Conservation (phyloP, 2,888 invertebrate genomes). For the Camptogramma bilineatum region DNA sequence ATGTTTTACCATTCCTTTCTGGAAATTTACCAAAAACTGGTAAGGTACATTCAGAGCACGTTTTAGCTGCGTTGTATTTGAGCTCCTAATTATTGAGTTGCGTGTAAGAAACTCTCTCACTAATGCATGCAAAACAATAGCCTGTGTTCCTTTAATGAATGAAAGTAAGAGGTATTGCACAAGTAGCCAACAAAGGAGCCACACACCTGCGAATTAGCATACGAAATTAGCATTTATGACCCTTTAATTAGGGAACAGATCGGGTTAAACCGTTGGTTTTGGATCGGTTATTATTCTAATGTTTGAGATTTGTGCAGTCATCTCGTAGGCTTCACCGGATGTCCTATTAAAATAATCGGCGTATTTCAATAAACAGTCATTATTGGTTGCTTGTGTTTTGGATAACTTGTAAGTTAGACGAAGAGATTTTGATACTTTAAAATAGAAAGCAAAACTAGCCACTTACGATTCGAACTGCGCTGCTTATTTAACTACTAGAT, state of each 20-base stretch:
- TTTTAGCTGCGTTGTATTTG: constrained; percentile 34
- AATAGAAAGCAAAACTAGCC: background rate
- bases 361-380: constrained; percentile 79
- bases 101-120: constrained; percentile 44
- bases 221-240: constrained; percentile 60
- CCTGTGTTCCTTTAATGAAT: constrained; percentile 49
- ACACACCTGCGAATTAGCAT: constrained; percentile 68
- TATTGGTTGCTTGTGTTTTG: constrained; percentile 64
- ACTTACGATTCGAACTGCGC: background rate
- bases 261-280: constrained; percentile 44
- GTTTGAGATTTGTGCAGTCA: constrained; percentile 30
- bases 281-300: constrained; percentile 70
- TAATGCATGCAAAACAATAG: constrained; percentile 50
- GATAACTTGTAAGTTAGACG: constrained; percentile 37
- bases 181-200: constrained; percentile 43
- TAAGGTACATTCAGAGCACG: constrained; percentile 26
- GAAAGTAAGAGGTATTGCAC: constrained; percentile 57
- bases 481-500: too few relatives aligned
- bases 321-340: constrained; percentile 66
- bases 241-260: constrained; percentile 63
- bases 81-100: constrained; percentile 39
- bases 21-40: constrained; percentile 10
- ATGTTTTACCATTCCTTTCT: background rate
- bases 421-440: constrained; percentile 58
- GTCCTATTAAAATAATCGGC: constrained; percentile 82